phyloP scores from a whole-genome alignment of 2,113 vertebrate genomes.

The Spheniscus mendiculus region DNA sequence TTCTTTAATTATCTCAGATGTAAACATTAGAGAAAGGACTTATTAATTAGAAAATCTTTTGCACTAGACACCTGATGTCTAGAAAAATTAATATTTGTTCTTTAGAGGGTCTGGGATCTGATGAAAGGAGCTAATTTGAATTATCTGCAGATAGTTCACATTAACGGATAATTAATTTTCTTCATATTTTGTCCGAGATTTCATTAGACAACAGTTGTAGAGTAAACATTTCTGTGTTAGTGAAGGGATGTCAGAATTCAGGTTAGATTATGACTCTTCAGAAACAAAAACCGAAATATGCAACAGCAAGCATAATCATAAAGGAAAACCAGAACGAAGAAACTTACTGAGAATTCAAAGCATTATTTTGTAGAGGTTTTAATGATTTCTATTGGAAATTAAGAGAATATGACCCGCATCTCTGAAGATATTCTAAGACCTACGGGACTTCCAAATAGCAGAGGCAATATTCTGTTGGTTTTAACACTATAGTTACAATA shows the following conservation, averaged over 20 bases:
- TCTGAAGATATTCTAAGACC: neutral
- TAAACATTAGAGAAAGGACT: constrained; percentile 3
- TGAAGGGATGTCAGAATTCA: neutral
- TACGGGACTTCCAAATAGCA: neutral
- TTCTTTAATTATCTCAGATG: constrained; percentile 8
- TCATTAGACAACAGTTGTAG: constrained; percentile 7
- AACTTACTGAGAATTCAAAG: neutral
- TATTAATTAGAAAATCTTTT: constrained; percentile 41
- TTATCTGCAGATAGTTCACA: constrained; percentile 17
- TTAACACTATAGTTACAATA: neutral
- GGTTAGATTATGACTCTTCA: neutral
- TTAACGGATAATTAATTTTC: constrained; percentile 40
- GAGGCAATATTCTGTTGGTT: neutral
- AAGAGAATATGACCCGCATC: neutral
- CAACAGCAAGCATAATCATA: neutral
- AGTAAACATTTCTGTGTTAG: neutral
- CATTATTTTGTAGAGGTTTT: neutral
- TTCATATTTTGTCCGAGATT: constrained; percentile 41
- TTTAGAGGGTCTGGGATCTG: neutral
- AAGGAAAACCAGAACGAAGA: neutral
- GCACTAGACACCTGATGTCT: neutral
- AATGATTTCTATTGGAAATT: neutral
- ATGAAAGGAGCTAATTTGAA: constrained; percentile 34
- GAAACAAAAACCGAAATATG: neutral
- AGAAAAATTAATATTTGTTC: constrained; percentile 19